Conservation (phyloP, 2,888 invertebrate species). For the Hypselothyrea guttata region DNA sequence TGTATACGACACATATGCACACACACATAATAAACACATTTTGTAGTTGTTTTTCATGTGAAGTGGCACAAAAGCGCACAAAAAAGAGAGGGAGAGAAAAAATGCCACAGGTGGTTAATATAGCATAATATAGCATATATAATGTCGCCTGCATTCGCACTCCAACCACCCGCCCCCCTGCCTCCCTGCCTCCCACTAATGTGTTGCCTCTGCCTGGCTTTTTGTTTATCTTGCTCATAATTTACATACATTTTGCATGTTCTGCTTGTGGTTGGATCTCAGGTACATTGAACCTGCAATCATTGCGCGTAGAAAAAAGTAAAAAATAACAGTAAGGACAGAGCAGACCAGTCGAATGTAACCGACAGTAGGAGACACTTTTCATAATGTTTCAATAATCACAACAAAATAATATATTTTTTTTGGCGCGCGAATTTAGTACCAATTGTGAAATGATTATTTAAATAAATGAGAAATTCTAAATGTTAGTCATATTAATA, state of each 20-base stretch:
- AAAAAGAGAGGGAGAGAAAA: neutral
- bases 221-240: slow-evolving; percentile 59
- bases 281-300: slow-evolving; percentile 72
- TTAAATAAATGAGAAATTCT: too few relatives aligned
- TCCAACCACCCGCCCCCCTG: too few relatives aligned
- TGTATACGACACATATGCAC: slow-evolving; percentile 66
- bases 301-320: slow-evolving; percentile 45
- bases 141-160: slow-evolving; percentile 50
- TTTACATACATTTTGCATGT: slow-evolving; percentile 75
- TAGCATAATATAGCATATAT: slow-evolving; percentile 70
- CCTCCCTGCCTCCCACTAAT: neutral
- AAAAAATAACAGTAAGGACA: slow-evolving; percentile 8
- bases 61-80: neutral
- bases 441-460: too few relatives aligned
- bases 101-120: slow-evolving; percentile 72
- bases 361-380: too few relatives aligned
- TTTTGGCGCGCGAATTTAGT: too few relatives aligned
- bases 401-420: too few relatives aligned
- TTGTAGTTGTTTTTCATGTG: slow-evolving; percentile 26
- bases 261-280: slow-evolving; percentile 36
- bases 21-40: slow-evolving; percentile 62
- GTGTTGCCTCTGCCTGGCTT: neutral
- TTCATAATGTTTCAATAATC: too few relatives aligned
- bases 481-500: too few relatives aligned
- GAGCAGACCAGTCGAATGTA: too few relatives aligned